Base-by-base conservation (phyloP, 2,113 vertebrate species). In the Sarotherodon lohbergeri region DNA sequence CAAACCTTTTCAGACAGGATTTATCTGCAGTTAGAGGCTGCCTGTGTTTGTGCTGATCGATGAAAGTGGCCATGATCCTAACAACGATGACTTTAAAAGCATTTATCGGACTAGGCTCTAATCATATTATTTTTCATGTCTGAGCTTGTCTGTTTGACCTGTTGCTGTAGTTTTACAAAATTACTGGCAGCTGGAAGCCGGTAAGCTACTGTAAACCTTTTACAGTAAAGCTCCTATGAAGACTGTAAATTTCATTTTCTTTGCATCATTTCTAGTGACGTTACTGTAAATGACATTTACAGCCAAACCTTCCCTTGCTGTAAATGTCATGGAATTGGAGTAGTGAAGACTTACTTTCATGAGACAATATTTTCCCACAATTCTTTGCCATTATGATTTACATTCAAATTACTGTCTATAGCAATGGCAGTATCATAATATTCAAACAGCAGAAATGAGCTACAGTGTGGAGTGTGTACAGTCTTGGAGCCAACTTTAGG, bases 361-460 rank as follows among this genome's bases (percentile, higher is more conserved):
- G n/a, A 24, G 10, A 27, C 11, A 16, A 59, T 29, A 29, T 59
- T 16, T 29, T 59, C 56, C 0, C 56, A 59, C 56, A 59, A 5
- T 59, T 59, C 56, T 59, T 59, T 9, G 56, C 2, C 13, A 2
- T 29, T 57, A 57, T 57, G 24, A 57, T 57, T 57, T 57, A 57
- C 7, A 57, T 57, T 57, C 13, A 57, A 63, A 34, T 19, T 0
- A 4, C 59, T 8, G 5, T 1, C n/a, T 16, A 39, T 13, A 43
- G 36, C 19, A 10, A 0, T 6, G 39, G 9, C 2, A 43, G 39
- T 27, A 22, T 16, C 66, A 0, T 1, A 43, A 3, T 9, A 71
- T 46, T 66, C 19, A 66, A 46, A 46, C 13, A 43, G 39, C 63
- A 71, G 39, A 24, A 71, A 71, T 0, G 0, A 71, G 63, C 17